phyloP scores from a whole-genome alignment of 2,113 vertebrate genomes.

The Balaenoptera acutorostrata region DNA sequence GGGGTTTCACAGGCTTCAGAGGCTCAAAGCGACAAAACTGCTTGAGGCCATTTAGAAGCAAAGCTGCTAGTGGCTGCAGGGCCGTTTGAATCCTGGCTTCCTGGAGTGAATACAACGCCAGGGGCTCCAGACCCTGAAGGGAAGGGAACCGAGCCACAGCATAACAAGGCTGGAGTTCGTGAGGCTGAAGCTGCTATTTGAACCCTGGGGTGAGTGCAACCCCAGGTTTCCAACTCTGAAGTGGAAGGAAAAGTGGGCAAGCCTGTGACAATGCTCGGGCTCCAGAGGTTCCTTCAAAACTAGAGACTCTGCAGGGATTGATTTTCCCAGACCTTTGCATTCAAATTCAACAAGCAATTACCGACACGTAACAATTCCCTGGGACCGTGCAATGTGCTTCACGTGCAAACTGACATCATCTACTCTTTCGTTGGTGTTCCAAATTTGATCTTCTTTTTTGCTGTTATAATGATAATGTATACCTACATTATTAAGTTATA shows the following conservation, averaged over 20 bases:
- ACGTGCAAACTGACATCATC: no score
- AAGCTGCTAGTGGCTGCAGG: not conserved
- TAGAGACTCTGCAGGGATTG: not conserved
- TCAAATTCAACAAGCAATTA: not conserved
- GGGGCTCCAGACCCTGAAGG: not conserved
- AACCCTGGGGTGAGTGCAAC: not conserved
- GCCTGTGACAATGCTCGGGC: not conserved
- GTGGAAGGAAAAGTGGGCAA: not conserved
- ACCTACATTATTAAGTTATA: conserved; percentile 20
- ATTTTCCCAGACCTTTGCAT: not conserved
- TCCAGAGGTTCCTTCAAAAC: not conserved
- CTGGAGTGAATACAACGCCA: not conserved
- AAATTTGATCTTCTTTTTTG: not conserved
- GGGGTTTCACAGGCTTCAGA: not conserved
- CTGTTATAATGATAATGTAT: conserved; percentile 17
- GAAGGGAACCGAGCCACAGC: not conserved
- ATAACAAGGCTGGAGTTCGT: not conserved
- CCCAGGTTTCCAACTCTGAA: not conserved
- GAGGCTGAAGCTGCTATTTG: not conserved
- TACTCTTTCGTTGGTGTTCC: not conserved
- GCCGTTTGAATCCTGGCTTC: conserved; percentile 7
- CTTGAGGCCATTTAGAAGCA: conserved; percentile 43
- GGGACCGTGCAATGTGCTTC: not conserved
- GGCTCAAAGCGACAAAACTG: conserved; percentile 18
- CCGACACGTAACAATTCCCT: not conserved